Evolutionary conservation across 1,140 invertebrate genomes (phyloP).

Genomic region (Callitettix versicolor): DNA sequence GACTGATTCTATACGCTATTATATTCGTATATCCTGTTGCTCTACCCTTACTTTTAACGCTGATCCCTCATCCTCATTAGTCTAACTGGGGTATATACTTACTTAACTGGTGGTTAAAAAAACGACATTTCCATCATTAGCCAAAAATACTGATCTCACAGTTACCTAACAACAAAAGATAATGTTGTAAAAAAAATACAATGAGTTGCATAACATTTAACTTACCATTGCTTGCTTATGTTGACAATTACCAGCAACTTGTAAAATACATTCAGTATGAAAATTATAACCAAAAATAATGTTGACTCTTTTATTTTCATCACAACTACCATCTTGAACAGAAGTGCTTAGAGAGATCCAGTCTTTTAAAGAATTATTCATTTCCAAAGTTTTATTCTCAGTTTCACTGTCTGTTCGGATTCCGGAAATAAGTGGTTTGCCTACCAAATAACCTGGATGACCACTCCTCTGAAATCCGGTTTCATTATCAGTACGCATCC

Average conservation of each 20-base stretch:
- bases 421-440: slow-evolving; percentile 44
- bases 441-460: slow-evolving; percentile 53
- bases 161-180: too few species aligned
- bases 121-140: too few species aligned
- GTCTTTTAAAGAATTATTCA: neutral
- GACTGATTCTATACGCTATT: too few species aligned
- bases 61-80: too few species aligned
- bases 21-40: too few species aligned
- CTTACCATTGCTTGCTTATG: neutral
- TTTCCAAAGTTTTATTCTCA: neutral
- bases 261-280: neutral
- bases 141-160: too few species aligned
- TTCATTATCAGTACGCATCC: slow-evolving; percentile 26
- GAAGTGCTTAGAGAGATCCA: neutral
- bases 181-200: too few species aligned
- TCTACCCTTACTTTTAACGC: too few species aligned
- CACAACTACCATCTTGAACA: neutral
- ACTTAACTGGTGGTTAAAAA: too few species aligned
- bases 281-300: slow-evolving; percentile 3
- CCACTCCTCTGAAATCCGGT: slow-evolving; percentile 40
- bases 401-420: neutral
- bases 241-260: neutral
- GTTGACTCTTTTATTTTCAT: neutral
- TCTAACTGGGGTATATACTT: too few species aligned
- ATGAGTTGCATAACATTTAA: neutral